phyloP scores from a whole-genome alignment of 2,888 invertebrate species.

The Linnaemya tessellans region DNA sequence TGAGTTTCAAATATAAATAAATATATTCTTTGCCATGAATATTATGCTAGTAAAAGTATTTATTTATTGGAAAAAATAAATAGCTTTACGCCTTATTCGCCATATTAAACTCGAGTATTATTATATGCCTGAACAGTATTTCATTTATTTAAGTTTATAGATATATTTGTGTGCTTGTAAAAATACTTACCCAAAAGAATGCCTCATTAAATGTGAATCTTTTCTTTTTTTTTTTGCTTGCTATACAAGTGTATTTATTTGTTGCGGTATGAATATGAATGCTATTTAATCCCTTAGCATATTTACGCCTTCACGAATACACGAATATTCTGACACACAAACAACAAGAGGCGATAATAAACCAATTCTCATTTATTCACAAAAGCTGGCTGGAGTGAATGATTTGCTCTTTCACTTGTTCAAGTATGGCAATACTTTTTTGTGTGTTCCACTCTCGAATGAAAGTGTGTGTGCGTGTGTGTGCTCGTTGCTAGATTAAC shows the following conservation, averaged over 20 bases:
- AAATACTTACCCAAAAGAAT: slow-evolving; percentile 59
- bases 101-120: not conserved
- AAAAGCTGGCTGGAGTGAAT: not conserved
- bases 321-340: not conserved
- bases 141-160: not conserved
- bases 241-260: too few species aligned
- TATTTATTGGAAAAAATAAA: not conserved
- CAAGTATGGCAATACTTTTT: not conserved
- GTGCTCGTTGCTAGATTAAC: slow-evolving; percentile 37
- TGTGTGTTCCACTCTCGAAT: not conserved
- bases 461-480: not conserved
- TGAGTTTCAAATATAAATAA: too few species aligned
- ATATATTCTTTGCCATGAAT: too few species aligned
- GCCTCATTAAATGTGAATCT: slow-evolving; percentile 41
- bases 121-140: too few species aligned
- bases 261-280: slow-evolving; percentile 23
- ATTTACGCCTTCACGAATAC: not conserved
- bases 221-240: too few species aligned
- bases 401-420: slow-evolving; percentile 25
- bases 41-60: too few species aligned
- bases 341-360: slow-evolving; percentile 8
- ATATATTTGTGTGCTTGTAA: not conserved
- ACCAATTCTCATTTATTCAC: slow-evolving; percentile 5
- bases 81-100: not conserved
- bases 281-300: not conserved